Evolutionary conservation across 2,888 invertebrate species (phyloP).

Genomic region (Macrophya alboannulata): DNA sequence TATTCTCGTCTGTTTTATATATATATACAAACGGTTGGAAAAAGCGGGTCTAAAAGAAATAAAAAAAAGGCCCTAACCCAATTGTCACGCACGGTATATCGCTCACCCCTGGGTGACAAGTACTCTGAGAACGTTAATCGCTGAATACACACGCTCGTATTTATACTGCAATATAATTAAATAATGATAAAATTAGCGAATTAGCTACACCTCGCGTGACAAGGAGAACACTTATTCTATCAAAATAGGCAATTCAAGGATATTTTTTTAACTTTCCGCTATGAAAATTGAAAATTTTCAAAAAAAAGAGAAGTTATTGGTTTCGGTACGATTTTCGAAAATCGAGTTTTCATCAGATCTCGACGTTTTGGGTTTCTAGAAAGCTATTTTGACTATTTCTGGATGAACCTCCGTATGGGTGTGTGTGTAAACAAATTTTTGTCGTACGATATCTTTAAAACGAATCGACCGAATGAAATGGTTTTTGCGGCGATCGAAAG

Average conservation of each 20-base stretch:
- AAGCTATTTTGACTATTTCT: too few species aligned
- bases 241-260: neutral
- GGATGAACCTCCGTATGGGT: too few species aligned
- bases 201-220: neutral
- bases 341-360: too few species aligned
- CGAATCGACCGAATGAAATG: too few species aligned
- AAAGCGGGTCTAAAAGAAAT: neutral
- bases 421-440: too few species aligned
- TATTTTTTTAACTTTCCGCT: neutral
- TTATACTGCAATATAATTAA: constrained; percentile 6
- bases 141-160: constrained; percentile 15
- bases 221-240: neutral
- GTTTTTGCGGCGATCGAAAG: too few species aligned
- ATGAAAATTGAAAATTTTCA: too few species aligned
- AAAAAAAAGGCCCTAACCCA: neutral
- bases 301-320: too few species aligned
- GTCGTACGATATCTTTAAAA: too few species aligned
- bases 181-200: neutral
- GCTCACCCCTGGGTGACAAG: neutral
- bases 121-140: neutral
- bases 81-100: neutral
- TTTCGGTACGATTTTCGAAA: too few species aligned
- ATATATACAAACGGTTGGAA: neutral
- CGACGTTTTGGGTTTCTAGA: too few species aligned
- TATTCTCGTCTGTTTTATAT: neutral